Conservation (phyloP, 2,113 vertebrate genomes). For the Dasyornis broadbenti region DNA sequence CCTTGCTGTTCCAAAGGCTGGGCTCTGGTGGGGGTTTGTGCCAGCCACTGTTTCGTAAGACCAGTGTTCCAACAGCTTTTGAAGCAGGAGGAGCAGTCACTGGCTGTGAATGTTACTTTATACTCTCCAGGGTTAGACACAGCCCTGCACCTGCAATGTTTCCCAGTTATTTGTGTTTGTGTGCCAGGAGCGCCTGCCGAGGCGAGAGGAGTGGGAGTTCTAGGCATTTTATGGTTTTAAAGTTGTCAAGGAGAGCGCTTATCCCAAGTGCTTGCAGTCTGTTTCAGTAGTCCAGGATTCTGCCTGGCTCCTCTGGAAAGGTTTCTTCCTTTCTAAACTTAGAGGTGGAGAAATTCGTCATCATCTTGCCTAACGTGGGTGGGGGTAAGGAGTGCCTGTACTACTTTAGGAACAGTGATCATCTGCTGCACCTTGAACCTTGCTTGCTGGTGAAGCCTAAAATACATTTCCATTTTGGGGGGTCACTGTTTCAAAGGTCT, state of each 20-base stretch:
- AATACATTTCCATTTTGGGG: background rate
- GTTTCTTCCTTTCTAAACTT: background rate
- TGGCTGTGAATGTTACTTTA: background rate
- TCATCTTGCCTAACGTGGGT: background rate
- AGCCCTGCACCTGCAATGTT: background rate
- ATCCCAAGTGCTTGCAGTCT: background rate
- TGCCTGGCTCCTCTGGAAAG: background rate
- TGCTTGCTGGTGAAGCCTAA: background rate
- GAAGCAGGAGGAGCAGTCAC: background rate
- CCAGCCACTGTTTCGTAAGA: background rate
- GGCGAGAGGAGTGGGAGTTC: background rate
- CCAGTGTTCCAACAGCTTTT: background rate
- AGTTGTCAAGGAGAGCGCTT: background rate
- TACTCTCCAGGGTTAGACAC: background rate
- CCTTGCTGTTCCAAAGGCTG: background rate
- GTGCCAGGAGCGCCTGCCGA: background rate
- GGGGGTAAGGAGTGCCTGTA: background rate
- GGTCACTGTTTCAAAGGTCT: background rate
- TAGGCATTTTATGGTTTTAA: background rate
- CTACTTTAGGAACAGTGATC: background rate
- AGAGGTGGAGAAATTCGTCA: background rate
- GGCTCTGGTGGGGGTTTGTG: background rate
- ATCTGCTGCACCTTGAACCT: background rate
- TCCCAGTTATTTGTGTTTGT: background rate
- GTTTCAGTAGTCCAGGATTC: background rate